phyloP scores from a whole-genome alignment of 2,113 vertebrate genomes.

The Pseudopipra pipra region DNA sequence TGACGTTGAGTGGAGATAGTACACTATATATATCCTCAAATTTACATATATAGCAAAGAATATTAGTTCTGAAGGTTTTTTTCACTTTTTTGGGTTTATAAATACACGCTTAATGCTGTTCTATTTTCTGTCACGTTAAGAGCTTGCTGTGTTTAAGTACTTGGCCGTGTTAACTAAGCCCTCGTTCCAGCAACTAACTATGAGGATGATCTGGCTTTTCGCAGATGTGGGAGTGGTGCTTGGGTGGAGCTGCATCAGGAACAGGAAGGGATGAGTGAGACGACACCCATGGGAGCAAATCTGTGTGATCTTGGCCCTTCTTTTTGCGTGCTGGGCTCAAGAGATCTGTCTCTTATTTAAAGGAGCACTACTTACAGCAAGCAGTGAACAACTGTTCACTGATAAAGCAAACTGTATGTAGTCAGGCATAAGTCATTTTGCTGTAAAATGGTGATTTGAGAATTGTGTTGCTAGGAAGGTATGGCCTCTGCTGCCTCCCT shows the following conservation, averaged over 20 bases:
- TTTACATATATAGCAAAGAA: neutral
- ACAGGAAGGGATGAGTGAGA: neutral
- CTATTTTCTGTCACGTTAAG: neutral
- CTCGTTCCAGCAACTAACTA: neutral
- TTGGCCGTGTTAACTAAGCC: neutral
- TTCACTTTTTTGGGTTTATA: neutral
- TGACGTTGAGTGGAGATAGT: neutral
- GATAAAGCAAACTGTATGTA: neutral
- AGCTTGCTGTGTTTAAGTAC: neutral
- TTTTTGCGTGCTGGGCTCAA: neutral
- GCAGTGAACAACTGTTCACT: neutral
- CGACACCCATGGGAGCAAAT: neutral
- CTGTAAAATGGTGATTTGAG: neutral
- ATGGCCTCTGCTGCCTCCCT: neutral
- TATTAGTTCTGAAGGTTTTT: neutral
- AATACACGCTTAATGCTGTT: neutral
- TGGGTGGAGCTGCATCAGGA: conserved; percentile 23
- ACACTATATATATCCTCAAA: neutral
- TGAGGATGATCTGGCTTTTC: neutral
- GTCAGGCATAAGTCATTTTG: neutral
- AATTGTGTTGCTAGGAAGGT: neutral
- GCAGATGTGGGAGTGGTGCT: conserved; percentile 14
- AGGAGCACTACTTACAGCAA: neutral
- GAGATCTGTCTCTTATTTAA: neutral
- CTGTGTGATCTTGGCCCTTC: neutral